These are phyloP conservation scores for Andrena dorsata DNA, from an alignment of 2,888 invertebrate species.

Conservation along the genomic window DNA sequence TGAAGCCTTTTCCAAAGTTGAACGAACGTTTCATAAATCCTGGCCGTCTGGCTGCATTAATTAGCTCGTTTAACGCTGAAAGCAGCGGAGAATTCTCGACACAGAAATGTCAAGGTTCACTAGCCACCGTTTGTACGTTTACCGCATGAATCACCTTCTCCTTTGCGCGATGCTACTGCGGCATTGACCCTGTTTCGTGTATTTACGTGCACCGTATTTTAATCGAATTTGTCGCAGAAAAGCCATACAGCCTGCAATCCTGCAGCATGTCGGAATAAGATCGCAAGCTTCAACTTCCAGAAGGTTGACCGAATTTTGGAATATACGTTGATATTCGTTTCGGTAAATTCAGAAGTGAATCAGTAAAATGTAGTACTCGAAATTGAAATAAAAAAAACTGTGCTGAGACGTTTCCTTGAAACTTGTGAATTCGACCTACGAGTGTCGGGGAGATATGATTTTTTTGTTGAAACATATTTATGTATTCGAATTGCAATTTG, in stretches of 20 bases:
- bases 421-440: too few species aligned
- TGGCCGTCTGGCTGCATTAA: slow-evolving; percentile 6
- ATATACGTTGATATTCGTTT: neutral
- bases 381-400: too few species aligned
- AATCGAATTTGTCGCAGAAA: slow-evolving; percentile 2
- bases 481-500: too few species aligned
- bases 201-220: neutral
- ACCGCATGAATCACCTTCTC: slow-evolving; percentile 48
- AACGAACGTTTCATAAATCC: neutral
- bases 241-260: neutral
- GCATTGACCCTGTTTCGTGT: slow-evolving; percentile 52
- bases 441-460: too few species aligned
- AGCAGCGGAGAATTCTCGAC: slow-evolving; percentile 25
- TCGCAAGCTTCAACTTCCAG: too few species aligned
- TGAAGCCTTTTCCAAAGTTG: neutral
- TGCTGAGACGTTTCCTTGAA: too few species aligned
- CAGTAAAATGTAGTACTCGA: too few species aligned
- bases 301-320: neutral
- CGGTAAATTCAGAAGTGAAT: too few species aligned
- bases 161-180: slow-evolving; percentile 33
- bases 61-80: slow-evolving; percentile 15
- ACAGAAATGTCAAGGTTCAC: slow-evolving; percentile 58
- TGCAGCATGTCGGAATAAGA: neutral
- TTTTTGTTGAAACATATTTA: too few species aligned
- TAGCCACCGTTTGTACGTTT: slow-evolving; percentile 36